These are phyloP conservation scores for Tachysurus fulvidraco DNA, from an alignment of 2,113 vertebrate species.

Conservation along the genomic window DNA sequence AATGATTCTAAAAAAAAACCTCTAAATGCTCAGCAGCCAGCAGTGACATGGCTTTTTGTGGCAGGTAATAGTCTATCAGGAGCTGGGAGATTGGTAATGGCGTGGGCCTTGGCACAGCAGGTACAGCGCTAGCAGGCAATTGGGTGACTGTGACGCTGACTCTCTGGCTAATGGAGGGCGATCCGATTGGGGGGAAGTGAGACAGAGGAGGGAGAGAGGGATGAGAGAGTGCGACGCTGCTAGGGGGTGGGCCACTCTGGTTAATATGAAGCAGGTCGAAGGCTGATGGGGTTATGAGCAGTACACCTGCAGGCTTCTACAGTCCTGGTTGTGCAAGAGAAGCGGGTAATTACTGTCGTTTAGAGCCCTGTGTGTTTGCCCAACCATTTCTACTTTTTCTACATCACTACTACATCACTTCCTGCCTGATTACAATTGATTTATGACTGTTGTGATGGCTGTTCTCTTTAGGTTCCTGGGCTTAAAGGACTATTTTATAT, in stretches of 20 bases:
- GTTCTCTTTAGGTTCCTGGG: neutral
- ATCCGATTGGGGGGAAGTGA: conserved; percentile 27
- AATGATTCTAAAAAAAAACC: conserved; percentile 1
- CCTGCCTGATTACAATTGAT: conserved; percentile 17
- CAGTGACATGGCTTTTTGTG: conserved; percentile 33
- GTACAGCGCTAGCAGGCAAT: conserved; percentile 40
- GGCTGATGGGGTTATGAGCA: conserved; percentile 45
- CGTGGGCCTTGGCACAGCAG: conserved; percentile 24
- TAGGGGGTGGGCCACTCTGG: conserved; percentile 46
- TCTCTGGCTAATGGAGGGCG: conserved; percentile 36
- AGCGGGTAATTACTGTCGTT: conserved; percentile 49
- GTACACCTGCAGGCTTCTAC: conserved; percentile 37
- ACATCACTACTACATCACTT: neutral
- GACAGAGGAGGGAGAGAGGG: neutral
- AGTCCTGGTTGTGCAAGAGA: conserved; percentile 15
- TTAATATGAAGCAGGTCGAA: conserved; percentile 56
- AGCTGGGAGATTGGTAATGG: conserved; percentile 35
- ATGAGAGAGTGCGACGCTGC: neutral
- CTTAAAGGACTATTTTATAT: neutral
- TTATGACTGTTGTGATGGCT: neutral
- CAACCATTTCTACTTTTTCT: conserved; percentile 30
- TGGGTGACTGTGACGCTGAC: conserved; percentile 34
- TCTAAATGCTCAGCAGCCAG: conserved; percentile 9
- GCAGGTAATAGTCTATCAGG: conserved; percentile 48
- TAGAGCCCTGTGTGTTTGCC: conserved; percentile 35